Base-by-base conservation (phyloP, 2,797 vertebrate genomes). In the Fratercula arctica region DNA sequence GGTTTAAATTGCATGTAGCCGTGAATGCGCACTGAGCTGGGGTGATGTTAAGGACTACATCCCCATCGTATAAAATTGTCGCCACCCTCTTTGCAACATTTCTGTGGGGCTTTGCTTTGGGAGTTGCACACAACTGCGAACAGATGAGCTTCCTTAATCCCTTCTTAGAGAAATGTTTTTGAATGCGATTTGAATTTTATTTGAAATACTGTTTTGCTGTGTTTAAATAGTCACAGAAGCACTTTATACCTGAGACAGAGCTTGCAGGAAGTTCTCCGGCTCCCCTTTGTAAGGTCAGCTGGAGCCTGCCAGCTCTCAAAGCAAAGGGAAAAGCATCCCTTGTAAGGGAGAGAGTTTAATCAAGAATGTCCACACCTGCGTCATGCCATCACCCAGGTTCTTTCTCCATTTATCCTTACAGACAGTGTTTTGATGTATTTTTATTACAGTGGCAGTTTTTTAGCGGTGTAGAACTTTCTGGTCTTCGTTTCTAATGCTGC, bases 401-500 rank as follows among this genome's bases (percentile, higher is more conserved):
- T 50, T 94, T 56, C 60, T 66, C 25, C 25, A 3, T 93, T 89
- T 91, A 26, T 75, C 67, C 48, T 95, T 67, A 31, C 26, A 70
- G 43, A 28, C 14, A 77, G 12, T 41, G 37, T 57, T 28, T 66
- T 56, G 23, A 46, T 24, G 28, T 43, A 53, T 51, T 94, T 66
- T n/a, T 56, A 4, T 59, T 54, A 19, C 91, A 89, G 33, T 50
- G 23, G 6, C 29, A 20, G 3, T 21, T 56, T 69, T 73, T 35
- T 41, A 48, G 45, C 1, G 0, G 11, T 10, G 8, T 69, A 67
- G 59, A 89, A 76, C 54, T 87, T 93, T 89, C 76, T 94, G 39
- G 11, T 35, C 97, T 96, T 96, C 56, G 67, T 73, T 96, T 88
- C 77, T 87, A 90, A 93, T 91, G 76, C 48, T 81, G 53, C 57